Percentiles rank a stretch among this genome's conserved stretches.
These are phyloP conservation scores for Strigamia crassipes DNA, from an alignment of 2,888 invertebrate species.

Conservation along the genomic window DNA sequence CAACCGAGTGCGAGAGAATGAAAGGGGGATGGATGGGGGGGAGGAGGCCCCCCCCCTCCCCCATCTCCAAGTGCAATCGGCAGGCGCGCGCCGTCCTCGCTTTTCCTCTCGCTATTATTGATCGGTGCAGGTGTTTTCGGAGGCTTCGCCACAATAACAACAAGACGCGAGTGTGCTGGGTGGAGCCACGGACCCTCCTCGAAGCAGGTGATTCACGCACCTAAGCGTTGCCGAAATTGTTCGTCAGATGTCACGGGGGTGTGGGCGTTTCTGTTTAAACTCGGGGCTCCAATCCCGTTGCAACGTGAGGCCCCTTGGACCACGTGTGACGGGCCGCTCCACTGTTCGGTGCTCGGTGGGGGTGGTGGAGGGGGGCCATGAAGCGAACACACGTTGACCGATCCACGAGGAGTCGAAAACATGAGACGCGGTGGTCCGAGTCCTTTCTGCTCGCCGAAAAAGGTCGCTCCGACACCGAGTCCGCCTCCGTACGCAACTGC, in stretches of 20 bases:
- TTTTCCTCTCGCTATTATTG: not conserved
- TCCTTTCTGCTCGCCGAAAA: constrained; percentile 27
- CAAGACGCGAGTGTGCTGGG: not conserved
- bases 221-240: not conserved
- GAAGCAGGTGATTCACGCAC: not conserved
- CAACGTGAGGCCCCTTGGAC: not conserved
- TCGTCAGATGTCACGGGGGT: not conserved
- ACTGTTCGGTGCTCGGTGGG: not conserved
- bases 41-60: not conserved
- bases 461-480: constrained; percentile 1
- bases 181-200: not conserved
- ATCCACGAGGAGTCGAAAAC: not conserved
- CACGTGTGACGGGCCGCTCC: not conserved
- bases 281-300: not conserved
- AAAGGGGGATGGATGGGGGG: not conserved
- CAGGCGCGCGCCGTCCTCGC: not conserved
- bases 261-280: not conserved
- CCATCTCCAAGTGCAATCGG: not conserved
- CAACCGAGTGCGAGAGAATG: not conserved
- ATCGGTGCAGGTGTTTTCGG: constrained; percentile 2
- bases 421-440: constrained; percentile 19
- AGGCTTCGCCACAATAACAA: not conserved
- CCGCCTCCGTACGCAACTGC: not conserved
- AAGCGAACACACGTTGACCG: not conserved
- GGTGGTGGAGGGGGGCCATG: not conserved